Percentiles rank a stretch among this genome's conserved stretches.
phyloP scores from a whole-genome alignment of 2,113 vertebrate genomes.

The Cranoglanis bouderius region DNA sequence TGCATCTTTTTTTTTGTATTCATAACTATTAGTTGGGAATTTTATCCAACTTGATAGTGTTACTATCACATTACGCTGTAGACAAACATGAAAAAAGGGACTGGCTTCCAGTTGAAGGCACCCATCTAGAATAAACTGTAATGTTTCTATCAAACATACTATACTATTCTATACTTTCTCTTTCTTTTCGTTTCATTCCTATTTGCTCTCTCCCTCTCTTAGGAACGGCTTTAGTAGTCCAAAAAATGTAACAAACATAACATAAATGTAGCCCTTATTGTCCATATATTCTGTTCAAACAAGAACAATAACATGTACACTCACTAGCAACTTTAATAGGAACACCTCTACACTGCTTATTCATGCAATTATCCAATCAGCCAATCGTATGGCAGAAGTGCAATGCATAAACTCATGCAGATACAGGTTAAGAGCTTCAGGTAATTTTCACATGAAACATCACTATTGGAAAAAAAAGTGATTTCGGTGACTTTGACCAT shows the following conservation, averaged over 20 bases:
- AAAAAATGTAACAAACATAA: background rate
- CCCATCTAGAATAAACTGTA: background rate
- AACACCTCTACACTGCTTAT: background rate
- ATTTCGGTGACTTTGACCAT: background rate
- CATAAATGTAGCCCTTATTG: background rate
- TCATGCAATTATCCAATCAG: background rate
- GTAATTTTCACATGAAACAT: background rate
- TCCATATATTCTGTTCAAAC: too few species aligned
- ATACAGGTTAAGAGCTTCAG: background rate
- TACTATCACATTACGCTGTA: too few species aligned
- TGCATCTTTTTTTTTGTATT: too few species aligned
- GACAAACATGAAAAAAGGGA: background rate
- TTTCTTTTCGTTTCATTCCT: background rate
- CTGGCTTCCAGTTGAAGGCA: background rate
- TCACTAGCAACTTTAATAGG: background rate
- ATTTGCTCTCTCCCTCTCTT: background rate
- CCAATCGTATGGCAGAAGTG: background rate
- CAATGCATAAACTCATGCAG: background rate
- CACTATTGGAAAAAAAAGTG: background rate
- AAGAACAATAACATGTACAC: too few species aligned
- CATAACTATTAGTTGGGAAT: too few species aligned
- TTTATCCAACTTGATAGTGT: too few species aligned
- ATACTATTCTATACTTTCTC: background rate
- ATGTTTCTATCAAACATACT: background rate
- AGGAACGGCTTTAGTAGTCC: background rate